Conservation (phyloP, 2,797 vertebrate genomes). For the Leontopithecus rosalia region DNA sequence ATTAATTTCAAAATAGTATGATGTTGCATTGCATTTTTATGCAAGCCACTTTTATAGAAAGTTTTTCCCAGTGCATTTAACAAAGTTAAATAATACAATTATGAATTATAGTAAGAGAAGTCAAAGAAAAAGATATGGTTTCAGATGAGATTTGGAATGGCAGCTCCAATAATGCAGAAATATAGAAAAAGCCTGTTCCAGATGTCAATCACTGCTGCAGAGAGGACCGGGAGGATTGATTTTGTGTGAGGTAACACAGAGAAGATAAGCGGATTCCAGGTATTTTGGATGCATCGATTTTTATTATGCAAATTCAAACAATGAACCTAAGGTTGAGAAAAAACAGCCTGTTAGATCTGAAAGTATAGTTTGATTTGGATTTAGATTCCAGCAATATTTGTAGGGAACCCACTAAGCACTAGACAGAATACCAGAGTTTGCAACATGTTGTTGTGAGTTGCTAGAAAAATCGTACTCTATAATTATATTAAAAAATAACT, state of each 20-base stretch:
- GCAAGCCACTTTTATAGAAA: slow-evolving; percentile 40
- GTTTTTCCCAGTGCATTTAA: neutral
- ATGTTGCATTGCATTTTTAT: neutral
- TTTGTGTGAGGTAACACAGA: neutral
- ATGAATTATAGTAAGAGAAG: slow-evolving; percentile 26
- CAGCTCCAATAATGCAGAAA: slow-evolving; percentile 32
- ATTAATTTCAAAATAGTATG: slow-evolving; percentile 60
- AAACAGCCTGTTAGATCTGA: neutral
- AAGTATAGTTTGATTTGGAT: neutral
- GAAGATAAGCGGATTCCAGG: neutral
- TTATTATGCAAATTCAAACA: slow-evolving; percentile 48
- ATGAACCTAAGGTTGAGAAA: neutral
- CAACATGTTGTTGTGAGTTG: neutral
- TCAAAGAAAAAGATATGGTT: slow-evolving; percentile 10
- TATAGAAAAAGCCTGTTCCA: neutral
- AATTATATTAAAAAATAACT: neutral
- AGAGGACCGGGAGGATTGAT: neutral
- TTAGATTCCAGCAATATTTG: neutral
- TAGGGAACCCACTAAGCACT: neutral
- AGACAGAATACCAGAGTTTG: neutral
- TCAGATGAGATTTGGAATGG: slow-evolving; percentile 65
- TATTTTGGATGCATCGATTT: slow-evolving; percentile 7
- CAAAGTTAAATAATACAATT: slow-evolving; percentile 59
- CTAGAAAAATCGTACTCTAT: neutral
- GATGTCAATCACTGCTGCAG: neutral